Evolutionary conservation across 2,888 invertebrate genomes (phyloP).

Genomic region (Ischnus inquisitorius): DNA sequence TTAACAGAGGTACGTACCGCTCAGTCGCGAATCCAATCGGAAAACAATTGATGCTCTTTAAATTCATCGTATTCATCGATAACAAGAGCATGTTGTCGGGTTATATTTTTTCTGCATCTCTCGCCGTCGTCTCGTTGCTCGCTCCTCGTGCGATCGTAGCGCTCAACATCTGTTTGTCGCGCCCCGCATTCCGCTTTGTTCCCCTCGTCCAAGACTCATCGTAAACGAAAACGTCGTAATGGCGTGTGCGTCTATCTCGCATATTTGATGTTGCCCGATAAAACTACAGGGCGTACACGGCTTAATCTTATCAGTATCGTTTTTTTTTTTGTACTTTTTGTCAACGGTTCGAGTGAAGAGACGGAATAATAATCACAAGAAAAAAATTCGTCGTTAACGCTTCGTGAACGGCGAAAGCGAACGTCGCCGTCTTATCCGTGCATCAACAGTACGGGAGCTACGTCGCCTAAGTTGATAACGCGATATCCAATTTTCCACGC

Average conservation of each 20-base stretch:
- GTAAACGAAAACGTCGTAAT: slow-evolving; percentile 75
- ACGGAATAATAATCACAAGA: not conserved
- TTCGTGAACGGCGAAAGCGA: not conserved
- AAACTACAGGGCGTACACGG: slow-evolving; percentile 64
- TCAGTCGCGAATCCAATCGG: not conserved
- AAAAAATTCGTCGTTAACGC: not conserved
- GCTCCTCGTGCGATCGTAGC: not conserved
- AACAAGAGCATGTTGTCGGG: slow-evolving; percentile 21
- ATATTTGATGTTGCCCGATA: slow-evolving; percentile 78
- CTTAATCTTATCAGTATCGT: slow-evolving; percentile 3
- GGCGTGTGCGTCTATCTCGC: slow-evolving; percentile 82
- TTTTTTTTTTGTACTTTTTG: not conserved
- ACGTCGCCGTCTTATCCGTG: not conserved
- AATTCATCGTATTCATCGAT: not conserved
- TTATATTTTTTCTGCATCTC: slow-evolving; percentile 3
- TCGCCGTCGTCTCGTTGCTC: slow-evolving; percentile 10
- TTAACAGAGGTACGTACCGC: slow-evolving; percentile 42
- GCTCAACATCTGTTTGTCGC: slow-evolving; percentile 9
- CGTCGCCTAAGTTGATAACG: slow-evolving; percentile 10
- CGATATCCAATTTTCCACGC: slow-evolving; percentile 15
- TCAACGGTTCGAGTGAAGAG: not conserved
- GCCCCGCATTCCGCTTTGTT: slow-evolving; percentile 27
- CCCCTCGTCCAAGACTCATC: slow-evolving; percentile 23
- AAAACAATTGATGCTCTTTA: not conserved
- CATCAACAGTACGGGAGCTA: not conserved